Evolutionary conservation across 2,113 vertebrate genomes (phyloP), one percentile per base, ranked within the genome.

Genomic region (Ptilonorhynchus violaceus): DNA sequence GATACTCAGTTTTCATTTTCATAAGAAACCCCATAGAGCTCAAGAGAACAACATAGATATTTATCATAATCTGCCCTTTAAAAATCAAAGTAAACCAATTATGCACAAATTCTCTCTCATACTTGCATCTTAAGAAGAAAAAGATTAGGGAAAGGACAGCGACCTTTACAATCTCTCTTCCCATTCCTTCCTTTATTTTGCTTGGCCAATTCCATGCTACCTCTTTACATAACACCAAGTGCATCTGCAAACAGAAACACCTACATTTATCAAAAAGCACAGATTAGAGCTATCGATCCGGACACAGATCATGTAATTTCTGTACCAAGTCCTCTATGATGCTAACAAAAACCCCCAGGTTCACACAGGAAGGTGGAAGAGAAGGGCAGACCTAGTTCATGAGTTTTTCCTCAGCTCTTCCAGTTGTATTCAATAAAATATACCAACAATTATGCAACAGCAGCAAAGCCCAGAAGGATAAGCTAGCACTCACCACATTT

Each of bases 11-110:
- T 77, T 81, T 85, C 50, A 35, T 77, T 91, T 67, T 86, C 4
- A 2, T 55, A 77, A 82, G 79, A 69, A 88, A 46, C 10, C 13
- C 30, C 50, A 7, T 0, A 28, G 25, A 90, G 53, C 69, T 83
- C 74, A 89, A 88, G 74, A 69, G 85, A 85, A 79, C 55, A 92
- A 25, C 75, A 73, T 0, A 76, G 87, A 95, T 79, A 89, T 59
- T 93, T 93, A 94, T 94, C 94, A 80, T 37, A 41, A 12, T 62
- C 58, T 83, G 91, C 67, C 91, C 95, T 97, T 93, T 76, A 80
- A 91, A 92, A 97, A 93, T 94, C 92, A 94, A 94, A 94, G 88
- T 19, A 80, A 89, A 89, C 33, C 78, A 96, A 92, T 93, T 94
- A 95, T 28, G 76, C 41, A 21, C 41, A 79, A 90, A 53, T 83